Evolutionary conservation across 2,113 vertebrate genomes (phyloP).

Genomic region (Esox niger): DNA sequence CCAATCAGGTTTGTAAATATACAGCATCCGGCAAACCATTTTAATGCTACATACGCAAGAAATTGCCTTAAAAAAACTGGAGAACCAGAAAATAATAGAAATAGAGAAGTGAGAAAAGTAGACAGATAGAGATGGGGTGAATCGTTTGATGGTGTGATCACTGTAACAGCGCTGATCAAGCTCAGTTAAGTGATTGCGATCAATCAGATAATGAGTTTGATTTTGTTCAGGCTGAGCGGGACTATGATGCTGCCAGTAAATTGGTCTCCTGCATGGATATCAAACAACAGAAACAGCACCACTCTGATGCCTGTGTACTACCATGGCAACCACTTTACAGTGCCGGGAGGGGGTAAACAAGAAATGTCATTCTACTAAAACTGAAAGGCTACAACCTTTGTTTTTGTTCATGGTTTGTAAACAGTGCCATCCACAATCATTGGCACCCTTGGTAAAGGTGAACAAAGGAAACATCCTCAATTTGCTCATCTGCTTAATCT

Average conservation of each 20-base stretch:
- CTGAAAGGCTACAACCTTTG: constrained; percentile 16
- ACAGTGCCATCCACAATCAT: not conserved
- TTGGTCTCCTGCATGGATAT: constrained; percentile 16
- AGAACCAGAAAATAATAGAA: not conserved
- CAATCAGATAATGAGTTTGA: constrained; percentile 20
- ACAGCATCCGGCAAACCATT: not conserved
- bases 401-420: not conserved
- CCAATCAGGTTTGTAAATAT: constrained; percentile 30
- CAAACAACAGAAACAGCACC: constrained; percentile 28
- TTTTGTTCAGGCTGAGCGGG: constrained; percentile 2
- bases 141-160: not conserved
- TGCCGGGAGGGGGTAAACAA: constrained; percentile 2
- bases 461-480: not conserved
- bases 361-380: constrained; percentile 1
- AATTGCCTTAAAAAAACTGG: not conserved
- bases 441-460: not conserved
- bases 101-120: constrained; percentile 8
- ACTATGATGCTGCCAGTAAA: constrained; percentile 32
- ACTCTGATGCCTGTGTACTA: constrained; percentile 18
- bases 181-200: constrained; percentile 5
- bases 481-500: no score
- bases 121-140: constrained; percentile 19
- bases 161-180: no score
- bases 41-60: not conserved
- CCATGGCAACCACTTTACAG: constrained; percentile 20